Evolutionary conservation across 2,113 vertebrate genomes (phyloP).

Genomic region (Paracanthobrama guichenoti): DNA sequence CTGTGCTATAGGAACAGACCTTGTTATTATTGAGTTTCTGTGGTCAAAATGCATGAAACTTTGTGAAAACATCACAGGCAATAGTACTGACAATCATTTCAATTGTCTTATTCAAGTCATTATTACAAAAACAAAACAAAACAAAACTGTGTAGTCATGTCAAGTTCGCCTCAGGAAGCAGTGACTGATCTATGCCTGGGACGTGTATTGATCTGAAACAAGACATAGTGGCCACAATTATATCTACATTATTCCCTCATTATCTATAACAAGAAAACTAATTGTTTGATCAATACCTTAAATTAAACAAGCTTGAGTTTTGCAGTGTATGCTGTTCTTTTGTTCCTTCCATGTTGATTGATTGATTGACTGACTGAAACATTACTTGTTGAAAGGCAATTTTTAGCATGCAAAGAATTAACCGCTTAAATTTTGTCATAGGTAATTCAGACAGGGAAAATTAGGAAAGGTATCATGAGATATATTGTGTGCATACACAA

Average conservation of each 20-base stretch:
- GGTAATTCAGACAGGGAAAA: not conserved
- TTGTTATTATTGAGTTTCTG: not conserved
- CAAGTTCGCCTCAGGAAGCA: constrained; percentile 11
- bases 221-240: constrained; percentile 35
- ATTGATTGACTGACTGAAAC: constrained; percentile 21
- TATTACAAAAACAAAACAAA: constrained; percentile 24
- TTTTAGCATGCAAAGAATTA: not conserved
- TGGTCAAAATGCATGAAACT: not conserved
- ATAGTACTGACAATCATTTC: not conserved
- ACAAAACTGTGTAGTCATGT: not conserved
- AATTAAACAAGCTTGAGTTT: constrained; percentile 43
- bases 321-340: constrained; percentile 34
- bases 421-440: not conserved
- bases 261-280: constrained; percentile 43
- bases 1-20: not conserved
- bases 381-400: not conserved
- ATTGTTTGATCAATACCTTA: constrained; percentile 44
- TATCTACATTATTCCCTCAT: constrained; percentile 48
- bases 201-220: constrained; percentile 35
- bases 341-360: constrained; percentile 12
- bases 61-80: not conserved
- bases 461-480: not conserved
- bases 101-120: constrained; percentile 25
- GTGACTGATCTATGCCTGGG: constrained; percentile 12
- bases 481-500: not conserved